Percentiles rank a stretch among this genome's conserved stretches.
These are phyloP conservation scores for Oncopodura yosiiana DNA, from an alignment of 1,140 invertebrate species.

Conservation along the genomic window DNA sequence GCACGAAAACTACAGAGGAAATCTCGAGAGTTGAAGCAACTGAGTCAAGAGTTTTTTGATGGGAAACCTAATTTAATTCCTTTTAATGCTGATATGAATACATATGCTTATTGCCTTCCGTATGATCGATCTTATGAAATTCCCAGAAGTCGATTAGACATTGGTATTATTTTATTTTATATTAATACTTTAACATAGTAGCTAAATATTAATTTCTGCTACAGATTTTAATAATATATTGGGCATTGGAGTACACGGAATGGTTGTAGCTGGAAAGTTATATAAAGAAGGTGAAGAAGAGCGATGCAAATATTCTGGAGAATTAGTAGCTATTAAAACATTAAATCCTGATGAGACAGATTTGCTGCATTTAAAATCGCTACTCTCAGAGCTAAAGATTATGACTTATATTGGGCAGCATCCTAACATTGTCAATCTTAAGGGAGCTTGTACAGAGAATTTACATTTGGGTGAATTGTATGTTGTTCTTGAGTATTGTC, in stretches of 20 bases:
- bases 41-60: conserved; percentile 11
- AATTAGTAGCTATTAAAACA: conserved; percentile 18
- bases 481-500: conserved; percentile 8
- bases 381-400: conserved; percentile 66
- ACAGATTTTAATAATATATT: too few species aligned
- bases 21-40: neutral
- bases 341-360: neutral
- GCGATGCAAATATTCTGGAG: neutral
- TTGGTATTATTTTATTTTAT: conserved; percentile 4
- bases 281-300: neutral
- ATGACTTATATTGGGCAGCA: conserved; percentile 67
- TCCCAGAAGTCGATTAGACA: conserved; percentile 4
- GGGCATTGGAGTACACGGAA: too few species aligned
- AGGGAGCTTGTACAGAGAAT: conserved; percentile 60
- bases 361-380: conserved; percentile 8
- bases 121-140: conserved; percentile 18
- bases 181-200: neutral
- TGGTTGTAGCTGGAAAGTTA: too few species aligned
- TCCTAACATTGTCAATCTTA: conserved; percentile 62
- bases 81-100: conserved; percentile 16
- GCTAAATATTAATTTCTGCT: too few species aligned
- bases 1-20: conserved; percentile 4
- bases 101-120: conserved; percentile 16
- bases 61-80: conserved; percentile 14
- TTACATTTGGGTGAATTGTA: conserved; percentile 4